phyloP scores from a whole-genome alignment of 1,140 invertebrate species.

The Philopotamus ludificatus region DNA sequence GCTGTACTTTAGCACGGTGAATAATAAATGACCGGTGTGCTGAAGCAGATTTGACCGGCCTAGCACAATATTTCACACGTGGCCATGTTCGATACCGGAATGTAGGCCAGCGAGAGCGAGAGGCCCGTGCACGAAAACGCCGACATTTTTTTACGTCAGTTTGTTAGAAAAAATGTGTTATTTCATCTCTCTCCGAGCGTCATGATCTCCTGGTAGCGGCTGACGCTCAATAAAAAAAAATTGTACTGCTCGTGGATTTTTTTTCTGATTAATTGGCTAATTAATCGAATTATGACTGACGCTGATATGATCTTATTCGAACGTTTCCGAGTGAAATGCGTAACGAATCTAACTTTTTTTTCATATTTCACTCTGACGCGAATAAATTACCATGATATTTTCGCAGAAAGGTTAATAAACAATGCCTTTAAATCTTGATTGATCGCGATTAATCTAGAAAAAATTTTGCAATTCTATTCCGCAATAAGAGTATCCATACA shows the following conservation, averaged over 20 bases:
- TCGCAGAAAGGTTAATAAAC: no score
- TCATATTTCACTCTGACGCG: no score
- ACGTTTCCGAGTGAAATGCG: no score
- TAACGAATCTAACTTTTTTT: no score
- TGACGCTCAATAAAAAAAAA: conserved; percentile 17
- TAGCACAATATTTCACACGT: conserved; percentile 3
- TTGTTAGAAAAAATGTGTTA: conserved; percentile 22
- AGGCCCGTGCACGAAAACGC: not conserved
- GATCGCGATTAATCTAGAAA: no score
- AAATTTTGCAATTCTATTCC: no score
- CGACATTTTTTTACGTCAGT: conserved; percentile 5
- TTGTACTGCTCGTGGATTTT: conserved; percentile 3
- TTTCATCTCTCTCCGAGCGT: not conserved
- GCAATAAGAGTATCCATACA: no score
- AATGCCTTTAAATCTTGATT: no score
- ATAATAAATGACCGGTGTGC: conserved; percentile 12
- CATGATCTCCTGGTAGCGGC: conserved; percentile 15
- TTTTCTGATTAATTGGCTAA: no score
- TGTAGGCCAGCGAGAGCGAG: not conserved
- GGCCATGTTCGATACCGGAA: not conserved
- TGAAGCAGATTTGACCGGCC: not conserved
- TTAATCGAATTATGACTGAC: no score
- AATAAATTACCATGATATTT: no score
- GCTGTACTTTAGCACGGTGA: conserved; percentile 7
- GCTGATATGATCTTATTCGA: no score